Evolutionary conservation across 2,888 invertebrate species (phyloP), one percentile per base, ranked within the genome.

Genomic region (Eupithecia subumbrata): DNA sequence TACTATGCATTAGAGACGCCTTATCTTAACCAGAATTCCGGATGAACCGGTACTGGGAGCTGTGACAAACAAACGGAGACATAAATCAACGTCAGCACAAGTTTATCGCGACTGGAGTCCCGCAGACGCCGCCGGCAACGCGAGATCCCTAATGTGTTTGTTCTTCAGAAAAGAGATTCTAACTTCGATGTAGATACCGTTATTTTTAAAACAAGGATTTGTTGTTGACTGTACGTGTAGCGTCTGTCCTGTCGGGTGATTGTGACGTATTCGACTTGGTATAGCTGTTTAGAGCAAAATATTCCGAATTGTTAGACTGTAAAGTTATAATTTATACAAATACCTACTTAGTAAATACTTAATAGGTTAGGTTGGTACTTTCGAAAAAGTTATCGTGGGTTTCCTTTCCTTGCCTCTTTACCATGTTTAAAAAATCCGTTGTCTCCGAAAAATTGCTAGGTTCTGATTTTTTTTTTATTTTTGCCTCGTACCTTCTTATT

Each of bases 61-160:
- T 88, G 89, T 90, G 88, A 93, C 92, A 92, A 93, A 93, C 92
- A 92, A 93, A 92, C 91, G 88, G 87, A 90, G 90, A 91, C 91
- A 94, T 94, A 94, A 94, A 94, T 94, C 94, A 94, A 93, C 85
- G 94, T 94, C 94, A 91, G 86, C 87, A 86, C 85, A 86, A 91
- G 90, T 87, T 93, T 93, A 94, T 94, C 94, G 90, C 91, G 87
- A 86, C 88, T 88, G 11, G 63, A 22, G 68, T 88, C 88, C 83
- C 81, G 69, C 73, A 74, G 74, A 74, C 71, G 72, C 70, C 69
- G n/a, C n/a, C 60, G 22, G 56, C 70, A 37, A 14, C 86, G 85
- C 85, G 84, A 83, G 85, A 87, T 85, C 89, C 89, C 89, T 90
- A 92, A 92, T 91, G 92, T 91, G 91, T 92, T 92, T 91, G 91